Evolutionary conservation across 2,113 vertebrate species (phyloP), one percentile per base, ranked within the genome.

Genomic region (Elephantulus edwardii): DNA sequence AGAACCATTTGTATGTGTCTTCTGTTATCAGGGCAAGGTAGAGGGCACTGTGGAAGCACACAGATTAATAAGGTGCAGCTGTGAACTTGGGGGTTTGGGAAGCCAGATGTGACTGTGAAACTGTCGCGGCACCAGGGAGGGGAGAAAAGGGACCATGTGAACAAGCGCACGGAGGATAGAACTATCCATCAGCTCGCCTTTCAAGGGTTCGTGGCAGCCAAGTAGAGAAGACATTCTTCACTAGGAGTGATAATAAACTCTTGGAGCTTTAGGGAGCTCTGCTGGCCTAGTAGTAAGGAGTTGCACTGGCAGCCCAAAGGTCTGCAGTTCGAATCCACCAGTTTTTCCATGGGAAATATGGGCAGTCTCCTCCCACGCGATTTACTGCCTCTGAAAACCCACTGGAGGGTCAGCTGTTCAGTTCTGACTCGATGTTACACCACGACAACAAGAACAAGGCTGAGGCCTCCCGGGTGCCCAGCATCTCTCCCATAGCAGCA

Each of bases 191-290:
- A 86, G 86, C 26, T 92, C 42, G 19, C 19, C 38, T 90, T 79
- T 40, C 68, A 58, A 92, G 44, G 52, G 6, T 52, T 84, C 33
- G 9, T 35, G 46, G 52, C 84, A 64, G 60, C 50, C 17, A 46
- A 62, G 64, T 78, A 90, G 81, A 82, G n/a, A 83, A 74, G 54
- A 50, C 44, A 91, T 90, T 71, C 52, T 64, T 92, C 20, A 54
- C 8, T 76, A 42, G 42, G 80, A 74, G 24, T 79, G 26, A 58
- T 78, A 72, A 38, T 58, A 62, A 19, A 44, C 90, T 88, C 66
- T 70, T 64, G 72, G 56, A 56, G 48, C 30, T 75, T n/a, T n/a
- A n/a, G n/a, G n/a, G n/a, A n/a, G n/a, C n/a, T n/a, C n/a, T n/a
- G n/a, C n/a, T n/a, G n/a, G n/a, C n/a, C n/a, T n/a, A n/a, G n/a